Base-by-base conservation (phyloP, 2,888 invertebrate genomes). In the Parnassius orleans region DNA sequence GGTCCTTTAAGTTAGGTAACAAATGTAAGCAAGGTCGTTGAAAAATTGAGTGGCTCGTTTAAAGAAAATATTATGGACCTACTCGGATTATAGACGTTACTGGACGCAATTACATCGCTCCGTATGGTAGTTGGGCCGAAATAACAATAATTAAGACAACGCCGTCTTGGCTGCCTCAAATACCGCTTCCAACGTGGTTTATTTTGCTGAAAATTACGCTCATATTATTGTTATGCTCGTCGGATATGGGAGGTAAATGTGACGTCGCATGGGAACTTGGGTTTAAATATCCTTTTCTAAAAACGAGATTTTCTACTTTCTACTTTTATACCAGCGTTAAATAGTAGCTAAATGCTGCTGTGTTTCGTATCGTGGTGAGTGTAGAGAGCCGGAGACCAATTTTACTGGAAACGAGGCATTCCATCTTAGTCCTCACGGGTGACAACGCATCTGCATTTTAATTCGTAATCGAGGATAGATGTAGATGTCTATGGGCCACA, bases 61-160 rank as follows among this genome's bases (percentile, higher is more conserved):
- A 80, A 74, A 81, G 80, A 76, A 81, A 83, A 83, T 83, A 79
- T 79, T 77, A 79, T 75, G 72, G 74, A 76, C 71, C 72, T 73
- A 74, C 72, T 65, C 65, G 75, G 72, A 81, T 84, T 82, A 80
- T 78, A 81, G 79, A 81, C 76, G 81, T 80, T 83, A 78, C 78
- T 71, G 69, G 66, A 69, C 65, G 73, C 78, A 83, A 87, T 87
- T 87, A 85, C 71, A 70, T 62, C 65, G 64, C 69, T 71, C 73
- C 73, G 76, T 67, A 75, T 79, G 70, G 80, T 75, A 77, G 77
- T 79, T 75, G 66, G 68, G 66, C 70, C 67, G 66, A 79, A 86
- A 86, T 86, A 84, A 87, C 78, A 86, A 87, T 87, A 84, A 86
- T 87, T 85, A 84, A 83, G 81, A 72, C 67, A 72, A 73, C 72